Evolutionary conservation across 2,113 vertebrate species (phyloP).

Genomic region (Ia io): DNA sequence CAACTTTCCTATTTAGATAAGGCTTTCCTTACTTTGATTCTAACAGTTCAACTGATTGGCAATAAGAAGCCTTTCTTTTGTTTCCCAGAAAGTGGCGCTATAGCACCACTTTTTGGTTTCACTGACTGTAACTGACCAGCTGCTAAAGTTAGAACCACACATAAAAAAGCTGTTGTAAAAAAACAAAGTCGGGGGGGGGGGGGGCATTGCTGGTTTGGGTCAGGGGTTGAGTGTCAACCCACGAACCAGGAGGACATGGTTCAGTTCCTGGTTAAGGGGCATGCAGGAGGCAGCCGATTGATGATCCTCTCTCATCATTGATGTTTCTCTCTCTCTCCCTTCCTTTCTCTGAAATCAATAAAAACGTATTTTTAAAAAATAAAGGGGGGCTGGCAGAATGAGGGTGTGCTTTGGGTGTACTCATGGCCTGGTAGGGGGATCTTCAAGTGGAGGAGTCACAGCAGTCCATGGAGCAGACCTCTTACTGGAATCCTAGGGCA

Average conservation of each 20-base stretch:
- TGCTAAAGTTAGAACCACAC: neutral
- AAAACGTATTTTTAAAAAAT: neutral
- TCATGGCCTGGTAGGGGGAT: neutral
- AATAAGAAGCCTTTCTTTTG: neutral
- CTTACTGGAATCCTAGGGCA: neutral
- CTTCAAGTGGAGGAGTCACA: neutral
- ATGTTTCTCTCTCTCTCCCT: too few relatives aligned
- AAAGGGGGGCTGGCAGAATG: too few relatives aligned
- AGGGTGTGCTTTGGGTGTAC: neutral
- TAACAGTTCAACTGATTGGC: neutral
- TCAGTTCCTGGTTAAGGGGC: too few relatives aligned
- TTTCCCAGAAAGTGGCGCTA: neutral
- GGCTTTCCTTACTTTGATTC: neutral
- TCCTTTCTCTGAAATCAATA: too few relatives aligned
- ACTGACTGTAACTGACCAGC: neutral
- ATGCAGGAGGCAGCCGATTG: too few relatives aligned
- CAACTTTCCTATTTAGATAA: neutral
- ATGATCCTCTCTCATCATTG: too few relatives aligned
- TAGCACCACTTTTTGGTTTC: neutral
- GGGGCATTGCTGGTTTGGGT: too few relatives aligned
- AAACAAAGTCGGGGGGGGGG: neutral
- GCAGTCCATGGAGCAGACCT: rapidly evolving
- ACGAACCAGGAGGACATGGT: too few relatives aligned
- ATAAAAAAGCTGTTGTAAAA: neutral
- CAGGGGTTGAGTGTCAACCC: too few relatives aligned